Evolutionary conservation across 1,140 invertebrate species (phyloP), one percentile per base, ranked within the genome.

Genomic region (Neodiprion pinetum): DNA sequence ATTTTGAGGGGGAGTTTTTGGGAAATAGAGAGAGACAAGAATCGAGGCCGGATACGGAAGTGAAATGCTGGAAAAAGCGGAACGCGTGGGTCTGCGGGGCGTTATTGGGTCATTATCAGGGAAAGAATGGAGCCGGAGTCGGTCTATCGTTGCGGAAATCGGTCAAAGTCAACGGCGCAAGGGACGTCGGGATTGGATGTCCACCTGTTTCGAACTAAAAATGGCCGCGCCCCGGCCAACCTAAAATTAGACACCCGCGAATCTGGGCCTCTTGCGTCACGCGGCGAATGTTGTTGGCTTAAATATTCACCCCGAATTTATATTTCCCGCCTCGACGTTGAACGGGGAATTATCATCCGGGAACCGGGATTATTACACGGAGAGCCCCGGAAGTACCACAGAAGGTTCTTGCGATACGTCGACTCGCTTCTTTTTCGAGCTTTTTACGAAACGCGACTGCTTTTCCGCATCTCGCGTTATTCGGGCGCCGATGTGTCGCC

Each of bases 181-280:
- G 78, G 75, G 69, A 71, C 75, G 75, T 70, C 73, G 50, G 61
- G 61, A 74, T 80, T 77, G 53, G 72, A 77, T 76, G 79, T 86
- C 86, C 86, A 88, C 87, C 87, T 87, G 87, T 88, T 88, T 85
- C 80, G 69, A 75, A 84, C 83, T 86, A 87, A 87, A 88, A 88
- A 85, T 85, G 83, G 83, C 82, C 76, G 81, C 76, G 76, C 80
- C 84, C 86, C 83, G 86, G 86, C 82, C 82, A 84, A 76, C 78
- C 83, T 88, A 88, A 88, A 87, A 84, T 82, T 87, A 87, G 79
- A 81, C 77, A 78, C 83, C n/a, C 84, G 82, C 85, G 79, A 87
- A 87, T 82, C 81, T 83, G 79, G 77, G 78, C 81, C 80, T 83
- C 77, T 84, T 84, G 78, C 83, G 79, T 84, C 81, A 81, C 70